Evolutionary conservation across 1,140 invertebrate genomes (phyloP).

Genomic region (Diprion similis): DNA sequence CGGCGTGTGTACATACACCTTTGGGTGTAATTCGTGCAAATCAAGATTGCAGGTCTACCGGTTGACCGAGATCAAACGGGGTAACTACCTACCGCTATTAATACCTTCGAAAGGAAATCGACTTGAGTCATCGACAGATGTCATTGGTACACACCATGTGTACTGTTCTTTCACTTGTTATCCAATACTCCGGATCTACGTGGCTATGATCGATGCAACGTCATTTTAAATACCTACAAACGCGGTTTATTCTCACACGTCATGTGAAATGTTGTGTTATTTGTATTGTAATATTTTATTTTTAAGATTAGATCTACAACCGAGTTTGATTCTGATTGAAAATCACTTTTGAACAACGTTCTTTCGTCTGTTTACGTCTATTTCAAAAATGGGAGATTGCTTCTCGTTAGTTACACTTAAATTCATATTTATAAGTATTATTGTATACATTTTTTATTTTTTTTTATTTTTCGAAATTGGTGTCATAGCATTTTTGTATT

Average conservation of each 20-base stretch:
- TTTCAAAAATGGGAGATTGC: neutral
- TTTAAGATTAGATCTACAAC: no score
- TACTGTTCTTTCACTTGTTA: neutral
- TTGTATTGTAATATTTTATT: no score
- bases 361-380: no score
- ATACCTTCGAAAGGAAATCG: slow-evolving; percentile 4
- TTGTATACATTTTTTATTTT: no score
- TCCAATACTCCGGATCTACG: neutral
- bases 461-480: no score
- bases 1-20: no score
- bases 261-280: no score
- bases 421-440: no score
- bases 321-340: no score
- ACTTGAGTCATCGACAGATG: neutral
- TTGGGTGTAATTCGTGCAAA: neutral
- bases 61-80: neutral
- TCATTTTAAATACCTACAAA: neutral
- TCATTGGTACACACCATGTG: neutral
- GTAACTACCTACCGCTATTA: neutral
- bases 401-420: neutral
- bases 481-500: no score
- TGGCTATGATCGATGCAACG: neutral
- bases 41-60: neutral
- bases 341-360: no score
- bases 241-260: no score